Conservation (phyloP, 2,888 invertebrate species). For the Molanna angustata region DNA sequence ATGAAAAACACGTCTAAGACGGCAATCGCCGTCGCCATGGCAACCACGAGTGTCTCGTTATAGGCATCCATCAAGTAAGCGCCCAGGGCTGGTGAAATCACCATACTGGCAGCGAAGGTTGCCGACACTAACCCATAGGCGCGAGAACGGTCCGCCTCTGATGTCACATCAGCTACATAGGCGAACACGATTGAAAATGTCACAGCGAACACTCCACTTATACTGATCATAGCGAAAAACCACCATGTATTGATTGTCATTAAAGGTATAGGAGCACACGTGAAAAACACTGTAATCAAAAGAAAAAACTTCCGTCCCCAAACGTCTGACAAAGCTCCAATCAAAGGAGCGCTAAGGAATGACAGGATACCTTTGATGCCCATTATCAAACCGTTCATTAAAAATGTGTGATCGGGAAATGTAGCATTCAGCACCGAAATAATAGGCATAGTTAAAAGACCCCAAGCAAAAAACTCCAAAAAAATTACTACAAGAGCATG, state of each 20-base stretch:
- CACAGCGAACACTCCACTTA: constrained; percentile 98
- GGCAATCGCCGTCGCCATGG: constrained; percentile 93
- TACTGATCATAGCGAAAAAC: constrained; percentile 99
- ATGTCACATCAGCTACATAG: constrained; percentile 99
- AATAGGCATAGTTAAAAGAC: constrained; percentile 95
- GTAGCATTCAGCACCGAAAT: constrained; percentile 93
- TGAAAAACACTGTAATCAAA: constrained; percentile 96
- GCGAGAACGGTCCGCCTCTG: constrained; percentile 90
- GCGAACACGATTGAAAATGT: constrained; percentile 99
- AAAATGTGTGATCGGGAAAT: constrained; percentile 97
- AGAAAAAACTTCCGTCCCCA: constrained; percentile 99
- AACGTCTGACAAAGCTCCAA: constrained; percentile 96
- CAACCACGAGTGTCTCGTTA: constrained; percentile 84
- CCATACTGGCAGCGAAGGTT: constrained; percentile 98
- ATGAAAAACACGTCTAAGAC: constrained; percentile 97
- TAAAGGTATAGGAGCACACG: constrained; percentile 97
- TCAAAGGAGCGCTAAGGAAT: constrained; percentile 94
- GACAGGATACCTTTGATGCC: constrained; percentile 97
- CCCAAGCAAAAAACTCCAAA: constrained; percentile 99
- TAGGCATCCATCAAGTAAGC: constrained; percentile 84
- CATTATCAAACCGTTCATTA: constrained; percentile 99
- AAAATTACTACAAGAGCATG: constrained; percentile 99
- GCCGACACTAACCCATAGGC: constrained; percentile 98
- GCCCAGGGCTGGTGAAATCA: constrained; percentile 96
- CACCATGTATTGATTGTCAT: constrained; percentile 99